A percentile compares a stretch with the other conserved stretches of the same genome.
These are phyloP conservation scores for Paracyprichromis sp. DNA, from an alignment of 2,113 vertebrate species.

Conservation along the genomic window DNA sequence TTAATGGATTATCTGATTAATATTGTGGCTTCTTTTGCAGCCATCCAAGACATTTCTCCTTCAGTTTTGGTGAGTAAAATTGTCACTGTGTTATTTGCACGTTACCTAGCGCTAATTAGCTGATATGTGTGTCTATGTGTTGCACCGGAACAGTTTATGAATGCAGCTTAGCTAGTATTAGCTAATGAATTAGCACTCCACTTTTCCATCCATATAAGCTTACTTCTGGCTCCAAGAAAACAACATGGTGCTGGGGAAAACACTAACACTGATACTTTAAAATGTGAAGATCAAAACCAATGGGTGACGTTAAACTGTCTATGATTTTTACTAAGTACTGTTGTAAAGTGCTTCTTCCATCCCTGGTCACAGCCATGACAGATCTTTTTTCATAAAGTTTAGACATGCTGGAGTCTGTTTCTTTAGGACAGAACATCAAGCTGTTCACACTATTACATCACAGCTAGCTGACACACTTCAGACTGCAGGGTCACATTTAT, in stretches of 20 bases:
- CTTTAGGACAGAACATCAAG: background rate
- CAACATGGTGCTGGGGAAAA: background rate
- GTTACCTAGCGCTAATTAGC: background rate
- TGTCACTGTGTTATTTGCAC: background rate
- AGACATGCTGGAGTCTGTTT: background rate
- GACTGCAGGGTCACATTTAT: background rate
- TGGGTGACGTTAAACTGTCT: background rate
- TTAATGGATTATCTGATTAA: background rate
- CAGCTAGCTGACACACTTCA: background rate
- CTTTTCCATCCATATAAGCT: too few species aligned
- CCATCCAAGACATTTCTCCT: background rate
- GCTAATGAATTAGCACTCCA: background rate
- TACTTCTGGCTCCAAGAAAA: background rate
- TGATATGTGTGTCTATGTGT: background rate
- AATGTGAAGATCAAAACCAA: background rate
- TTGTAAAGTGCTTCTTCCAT: background rate
- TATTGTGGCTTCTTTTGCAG: background rate
- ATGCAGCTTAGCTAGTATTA: background rate
- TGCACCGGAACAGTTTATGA: background rate
- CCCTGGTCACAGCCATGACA: background rate
- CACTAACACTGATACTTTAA: background rate
- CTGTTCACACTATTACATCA: background rate
- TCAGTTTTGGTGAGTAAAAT: background rate
- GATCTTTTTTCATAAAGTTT: background rate
- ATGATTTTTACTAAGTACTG: background rate